phyloP scores from a whole-genome alignment of 1,140 invertebrate species.

The Scylla paramamosain region DNA sequence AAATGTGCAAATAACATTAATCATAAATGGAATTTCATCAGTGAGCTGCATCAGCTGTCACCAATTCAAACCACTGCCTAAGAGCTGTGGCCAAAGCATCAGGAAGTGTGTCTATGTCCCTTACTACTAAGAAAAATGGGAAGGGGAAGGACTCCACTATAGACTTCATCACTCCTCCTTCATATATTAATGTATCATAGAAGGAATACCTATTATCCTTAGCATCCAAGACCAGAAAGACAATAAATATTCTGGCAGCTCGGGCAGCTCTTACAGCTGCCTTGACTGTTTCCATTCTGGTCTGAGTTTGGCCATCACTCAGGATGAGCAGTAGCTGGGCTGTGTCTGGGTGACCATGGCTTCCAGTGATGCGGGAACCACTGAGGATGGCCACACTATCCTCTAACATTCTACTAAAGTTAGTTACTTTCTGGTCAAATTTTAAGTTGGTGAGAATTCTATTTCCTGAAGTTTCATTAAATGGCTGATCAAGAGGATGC shows the following conservation, averaged over 20 bases:
- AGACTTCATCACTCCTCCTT: slow-evolving; percentile 92
- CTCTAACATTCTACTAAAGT: slow-evolving; percentile 89
- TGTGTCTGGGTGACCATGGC: slow-evolving; percentile 82
- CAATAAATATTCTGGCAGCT: slow-evolving; percentile 92
- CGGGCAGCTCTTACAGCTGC: slow-evolving; percentile 90
- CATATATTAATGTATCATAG: slow-evolving; percentile 87
- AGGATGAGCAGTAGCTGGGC: slow-evolving; percentile 95
- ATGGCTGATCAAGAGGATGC: slow-evolving; percentile 92
- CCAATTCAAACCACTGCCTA: slow-evolving; percentile 98
- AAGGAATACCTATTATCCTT: slow-evolving; percentile 90
- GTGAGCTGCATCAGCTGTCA: slow-evolving; percentile 82
- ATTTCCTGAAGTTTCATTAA: slow-evolving; percentile 90
- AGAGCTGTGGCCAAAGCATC: slow-evolving; percentile 95
- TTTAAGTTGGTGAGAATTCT: slow-evolving; percentile 85
- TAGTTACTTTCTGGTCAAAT: slow-evolving; percentile 91
- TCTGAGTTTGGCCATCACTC: slow-evolving; percentile 90
- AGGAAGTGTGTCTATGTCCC: slow-evolving; percentile 93
- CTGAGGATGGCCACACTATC: slow-evolving; percentile 87
- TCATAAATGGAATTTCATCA: background rate
- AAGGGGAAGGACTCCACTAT: slow-evolving; percentile 97
- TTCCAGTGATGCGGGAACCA: slow-evolving; percentile 78
- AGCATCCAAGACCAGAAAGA: slow-evolving; percentile 98
- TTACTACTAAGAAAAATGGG: slow-evolving; percentile 96
- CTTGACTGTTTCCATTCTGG: slow-evolving; percentile 84
- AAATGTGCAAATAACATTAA: background rate